Evolutionary conservation across 2,888 invertebrate genomes (phyloP).

Genomic region (Lapara coniferarum): DNA sequence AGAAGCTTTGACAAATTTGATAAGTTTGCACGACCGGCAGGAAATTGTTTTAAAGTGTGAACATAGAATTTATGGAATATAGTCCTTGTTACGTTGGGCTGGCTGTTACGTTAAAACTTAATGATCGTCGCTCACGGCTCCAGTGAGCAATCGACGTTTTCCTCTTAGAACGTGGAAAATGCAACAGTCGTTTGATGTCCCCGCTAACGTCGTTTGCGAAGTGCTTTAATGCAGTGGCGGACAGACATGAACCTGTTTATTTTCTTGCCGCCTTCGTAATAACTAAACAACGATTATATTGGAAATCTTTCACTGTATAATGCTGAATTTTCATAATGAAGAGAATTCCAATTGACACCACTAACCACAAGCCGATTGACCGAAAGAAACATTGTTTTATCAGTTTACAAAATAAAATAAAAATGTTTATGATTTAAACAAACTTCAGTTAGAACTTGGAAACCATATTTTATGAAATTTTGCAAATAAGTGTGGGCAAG

Average conservation of each 20-base stretch:
- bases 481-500: not conserved
- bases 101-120: slow-evolving; percentile 14
- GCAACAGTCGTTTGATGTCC: slow-evolving; percentile 20
- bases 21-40: slow-evolving; percentile 18
- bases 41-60: slow-evolving; percentile 13
- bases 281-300: slow-evolving; percentile 14
- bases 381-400: too few species aligned
- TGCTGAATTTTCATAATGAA: not conserved
- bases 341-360: not conserved
- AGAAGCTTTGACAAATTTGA: slow-evolving; percentile 20
- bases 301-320: not conserved
- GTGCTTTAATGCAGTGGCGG: slow-evolving; percentile 13
- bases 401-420: not conserved
- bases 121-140: slow-evolving; percentile 2
- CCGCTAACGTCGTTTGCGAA: slow-evolving; percentile 12
- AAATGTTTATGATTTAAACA: not conserved
- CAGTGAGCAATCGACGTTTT: slow-evolving; percentile 18
- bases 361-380: not conserved
- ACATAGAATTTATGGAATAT: slow-evolving; percentile 13
- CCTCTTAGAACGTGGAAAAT: slow-evolving; percentile 21
- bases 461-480: not conserved
- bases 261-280: not conserved
- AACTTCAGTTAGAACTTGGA: not conserved
- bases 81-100: slow-evolving; percentile 12
- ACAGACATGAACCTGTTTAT: slow-evolving; percentile 2